These are phyloP conservation scores for Eleginops maclovinus DNA, from an alignment of 2,113 vertebrate genomes.

Conservation along the genomic window DNA sequence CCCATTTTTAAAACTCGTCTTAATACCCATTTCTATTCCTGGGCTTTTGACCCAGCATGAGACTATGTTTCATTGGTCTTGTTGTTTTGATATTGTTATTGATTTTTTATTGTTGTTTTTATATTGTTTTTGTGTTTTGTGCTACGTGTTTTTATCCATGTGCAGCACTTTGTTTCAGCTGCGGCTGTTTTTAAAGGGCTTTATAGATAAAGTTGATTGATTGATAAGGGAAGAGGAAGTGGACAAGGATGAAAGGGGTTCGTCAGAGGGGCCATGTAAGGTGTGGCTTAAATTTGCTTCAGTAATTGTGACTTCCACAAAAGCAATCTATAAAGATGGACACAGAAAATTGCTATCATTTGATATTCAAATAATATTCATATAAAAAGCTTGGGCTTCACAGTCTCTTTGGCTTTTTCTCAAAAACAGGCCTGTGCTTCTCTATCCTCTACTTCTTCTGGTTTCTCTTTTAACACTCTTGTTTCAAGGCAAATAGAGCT, in stretches of 20 bases:
- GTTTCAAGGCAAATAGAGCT: slow-evolving; percentile 52
- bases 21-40: too few species aligned
- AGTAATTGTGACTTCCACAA: slow-evolving; percentile 34
- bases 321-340: slow-evolving; percentile 26
- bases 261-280: slow-evolving; percentile 21
- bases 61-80: too few species aligned
- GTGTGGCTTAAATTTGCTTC: slow-evolving; percentile 30
- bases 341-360: slow-evolving; percentile 59
- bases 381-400: slow-evolving; percentile 57
- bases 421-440: slow-evolving; percentile 16
- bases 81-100: too few species aligned
- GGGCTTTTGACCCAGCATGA: too few species aligned
- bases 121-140: too few species aligned
- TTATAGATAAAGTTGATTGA: too few species aligned
- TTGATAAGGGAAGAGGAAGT: slow-evolving; percentile 10
- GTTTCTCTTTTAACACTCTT: slow-evolving; percentile 31
- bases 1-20: too few species aligned
- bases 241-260: background rate
- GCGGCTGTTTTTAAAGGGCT: too few species aligned
- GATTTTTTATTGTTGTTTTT: too few species aligned
- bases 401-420: slow-evolving; percentile 48
- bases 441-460: slow-evolving; percentile 6
- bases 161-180: too few species aligned
- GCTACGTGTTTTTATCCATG: too few species aligned
- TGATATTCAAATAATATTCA: slow-evolving; percentile 70